A percentile compares a stretch with the other conserved stretches of the same genome.
Conservation (phyloP, 2,797 vertebrate species). For the Arrhamphus sclerolepis region DNA sequence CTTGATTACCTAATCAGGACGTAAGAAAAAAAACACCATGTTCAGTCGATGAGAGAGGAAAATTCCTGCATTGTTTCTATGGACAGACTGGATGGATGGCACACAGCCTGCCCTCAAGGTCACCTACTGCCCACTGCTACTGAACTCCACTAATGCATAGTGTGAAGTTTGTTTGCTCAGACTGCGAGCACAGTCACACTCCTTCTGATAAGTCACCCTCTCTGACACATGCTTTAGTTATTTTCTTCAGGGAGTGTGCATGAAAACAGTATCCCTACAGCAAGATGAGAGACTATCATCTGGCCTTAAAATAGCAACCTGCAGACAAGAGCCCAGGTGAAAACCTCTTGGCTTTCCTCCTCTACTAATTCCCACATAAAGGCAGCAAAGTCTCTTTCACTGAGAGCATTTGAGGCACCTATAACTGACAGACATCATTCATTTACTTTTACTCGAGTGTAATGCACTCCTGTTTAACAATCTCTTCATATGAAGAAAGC, state of each 20-base stretch:
- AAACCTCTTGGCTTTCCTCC: slow-evolving; percentile 10
- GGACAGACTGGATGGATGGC: neutral
- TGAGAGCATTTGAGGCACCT: slow-evolving; percentile 7
- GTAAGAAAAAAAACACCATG: neutral
- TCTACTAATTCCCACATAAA: slow-evolving; percentile 1
- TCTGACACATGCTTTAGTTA: neutral
- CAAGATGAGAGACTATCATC: neutral
- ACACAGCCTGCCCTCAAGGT: neutral
- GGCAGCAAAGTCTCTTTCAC: slow-evolving; percentile 5
- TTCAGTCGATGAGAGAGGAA: slow-evolving; percentile 4
- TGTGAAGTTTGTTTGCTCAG: neutral
- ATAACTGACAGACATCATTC: slow-evolving; percentile 45
- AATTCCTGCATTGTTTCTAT: neutral
- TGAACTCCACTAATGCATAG: neutral
- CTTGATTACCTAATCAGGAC: neutral
- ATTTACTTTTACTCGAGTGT: slow-evolving; percentile 43
- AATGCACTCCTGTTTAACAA: slow-evolving; percentile 31
- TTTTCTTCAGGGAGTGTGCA: neutral
- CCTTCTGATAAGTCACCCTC: neutral
- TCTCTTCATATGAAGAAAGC: slow-evolving; percentile 30
- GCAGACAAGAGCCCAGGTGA: neutral
- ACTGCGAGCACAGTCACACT: neutral
- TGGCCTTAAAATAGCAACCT: neutral
- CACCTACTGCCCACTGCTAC: neutral
- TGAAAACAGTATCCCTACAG: neutral